Evolutionary conservation across 2,888 invertebrate genomes (phyloP).

Genomic region (Pandemis cinnamomeana): DNA sequence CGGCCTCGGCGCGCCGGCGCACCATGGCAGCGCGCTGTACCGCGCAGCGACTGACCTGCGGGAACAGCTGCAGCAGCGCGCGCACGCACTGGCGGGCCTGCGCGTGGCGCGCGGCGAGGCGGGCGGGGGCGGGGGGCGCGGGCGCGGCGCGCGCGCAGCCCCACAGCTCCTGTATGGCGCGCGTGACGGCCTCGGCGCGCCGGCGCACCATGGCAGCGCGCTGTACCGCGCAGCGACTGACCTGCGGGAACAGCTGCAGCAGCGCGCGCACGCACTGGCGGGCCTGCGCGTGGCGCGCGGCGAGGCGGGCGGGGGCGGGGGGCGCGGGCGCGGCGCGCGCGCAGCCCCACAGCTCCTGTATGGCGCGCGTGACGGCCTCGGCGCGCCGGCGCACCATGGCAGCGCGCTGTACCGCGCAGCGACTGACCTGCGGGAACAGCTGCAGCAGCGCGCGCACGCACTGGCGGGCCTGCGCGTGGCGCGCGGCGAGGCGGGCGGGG

Average conservation of each 20-base stretch:
- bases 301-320: slow-evolving; percentile 4
- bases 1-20: too few species aligned
- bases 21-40: too few species aligned
- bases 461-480: slow-evolving; percentile 2
- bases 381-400: too few species aligned
- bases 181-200: slow-evolving; percentile 94
- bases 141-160: slow-evolving; percentile 87
- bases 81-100: too few species aligned
- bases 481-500: slow-evolving; percentile 63
- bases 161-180: slow-evolving; percentile 93
- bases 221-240: too few species aligned
- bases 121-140: too few species aligned
- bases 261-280: not conserved
- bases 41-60: too few species aligned
- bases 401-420: too few species aligned
- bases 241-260: too few species aligned
- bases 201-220: slow-evolving; percentile 82
- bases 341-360: slow-evolving; percentile 73
- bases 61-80: too few species aligned
- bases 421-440: slow-evolving; percentile 89
- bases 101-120: too few species aligned
- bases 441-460: slow-evolving; percentile 89
- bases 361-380: slow-evolving; percentile 54
- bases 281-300: not conserved
- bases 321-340: not conserved